Percentiles rank a stretch among this genome's conserved stretches.
Conservation (phyloP, 2,797 vertebrate species). For the Anniella stebbinsi region DNA sequence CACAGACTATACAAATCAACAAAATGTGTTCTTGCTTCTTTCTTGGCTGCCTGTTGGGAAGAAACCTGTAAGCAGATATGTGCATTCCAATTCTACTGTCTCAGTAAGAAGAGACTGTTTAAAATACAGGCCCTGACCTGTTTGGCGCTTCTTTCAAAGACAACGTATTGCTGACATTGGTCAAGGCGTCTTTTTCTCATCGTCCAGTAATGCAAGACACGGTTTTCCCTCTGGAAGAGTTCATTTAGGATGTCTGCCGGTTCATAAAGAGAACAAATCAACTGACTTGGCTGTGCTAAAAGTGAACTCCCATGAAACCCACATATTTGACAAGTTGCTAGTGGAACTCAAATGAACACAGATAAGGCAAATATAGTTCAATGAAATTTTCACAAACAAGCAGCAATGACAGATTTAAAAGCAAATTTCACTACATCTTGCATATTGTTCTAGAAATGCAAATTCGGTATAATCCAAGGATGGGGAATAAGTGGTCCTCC, state of each 20-base stretch:
- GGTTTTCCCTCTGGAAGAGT: conserved; percentile 96
- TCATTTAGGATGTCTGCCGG: conserved; percentile 95
- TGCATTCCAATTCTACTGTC: background rate
- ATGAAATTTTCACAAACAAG: background rate
- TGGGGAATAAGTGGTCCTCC: no score
- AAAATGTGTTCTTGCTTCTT: background rate
- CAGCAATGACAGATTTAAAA: background rate
- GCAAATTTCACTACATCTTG: background rate
- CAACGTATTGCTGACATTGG: conserved; percentile 97
- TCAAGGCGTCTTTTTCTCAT: conserved; percentile 96
- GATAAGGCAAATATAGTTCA: background rate
- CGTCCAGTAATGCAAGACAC: conserved; percentile 98
- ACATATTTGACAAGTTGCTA: background rate
- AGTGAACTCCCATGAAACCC: background rate
- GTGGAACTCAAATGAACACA: background rate
- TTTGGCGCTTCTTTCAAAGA: conserved; percentile 97
- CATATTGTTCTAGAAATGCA: background rate
- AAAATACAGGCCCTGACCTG: conserved; percentile 82
- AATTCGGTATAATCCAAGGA: background rate
- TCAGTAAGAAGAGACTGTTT: background rate
- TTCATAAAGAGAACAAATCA: background rate
- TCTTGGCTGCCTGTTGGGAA: background rate
- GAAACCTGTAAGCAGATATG: background rate
- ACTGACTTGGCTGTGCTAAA: background rate
- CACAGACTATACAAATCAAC: background rate